Conservation (phyloP, 2,113 vertebrate species). For the Mustelus asterias region DNA sequence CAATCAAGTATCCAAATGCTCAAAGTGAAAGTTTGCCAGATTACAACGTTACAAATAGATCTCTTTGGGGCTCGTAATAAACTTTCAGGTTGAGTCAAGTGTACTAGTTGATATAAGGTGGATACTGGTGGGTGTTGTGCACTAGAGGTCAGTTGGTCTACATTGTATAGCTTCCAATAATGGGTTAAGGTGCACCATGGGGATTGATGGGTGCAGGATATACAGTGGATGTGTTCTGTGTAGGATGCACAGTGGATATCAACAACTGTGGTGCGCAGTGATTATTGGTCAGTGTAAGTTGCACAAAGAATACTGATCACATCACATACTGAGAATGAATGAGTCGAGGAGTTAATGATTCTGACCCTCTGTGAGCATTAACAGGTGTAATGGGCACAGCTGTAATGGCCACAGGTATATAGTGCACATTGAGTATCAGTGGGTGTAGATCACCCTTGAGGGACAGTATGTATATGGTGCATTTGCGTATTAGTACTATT, state of each 20-base stretch:
- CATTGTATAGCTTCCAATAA: neutral
- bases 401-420: neutral
- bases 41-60: neutral
- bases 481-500: neutral
- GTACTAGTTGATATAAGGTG: neutral
- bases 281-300: neutral
- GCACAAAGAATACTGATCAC: neutral
- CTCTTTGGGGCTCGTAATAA: neutral
- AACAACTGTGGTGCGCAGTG: neutral
- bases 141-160: neutral
- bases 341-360: too few species aligned
- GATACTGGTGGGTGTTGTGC: neutral
- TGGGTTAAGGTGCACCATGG: neutral
- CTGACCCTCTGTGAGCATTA: neutral
- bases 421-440: neutral
- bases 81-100: neutral
- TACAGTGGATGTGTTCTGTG: neutral
- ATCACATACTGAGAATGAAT: neutral
- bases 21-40: neutral
- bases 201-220: neutral
- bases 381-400: neutral
- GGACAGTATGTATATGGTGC: neutral
- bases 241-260: neutral
- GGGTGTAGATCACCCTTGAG: neutral
- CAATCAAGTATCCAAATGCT: neutral